These are phyloP conservation scores for Lysandra bellargus DNA, from an alignment of 2,888 invertebrate genomes.

Conservation along the genomic window DNA sequence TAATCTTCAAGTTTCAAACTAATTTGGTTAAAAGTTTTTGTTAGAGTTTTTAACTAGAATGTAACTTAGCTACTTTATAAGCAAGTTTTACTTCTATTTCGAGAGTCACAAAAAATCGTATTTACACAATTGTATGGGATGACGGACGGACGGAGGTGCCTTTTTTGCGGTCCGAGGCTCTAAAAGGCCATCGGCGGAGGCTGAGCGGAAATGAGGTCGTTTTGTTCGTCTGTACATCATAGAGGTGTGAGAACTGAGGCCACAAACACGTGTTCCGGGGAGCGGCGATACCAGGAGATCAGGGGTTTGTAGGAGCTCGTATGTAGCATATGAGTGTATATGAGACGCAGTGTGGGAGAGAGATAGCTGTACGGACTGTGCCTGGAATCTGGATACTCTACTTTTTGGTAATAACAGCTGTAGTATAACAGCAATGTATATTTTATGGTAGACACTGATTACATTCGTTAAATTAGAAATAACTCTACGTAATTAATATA, in stretches of 20 bases:
- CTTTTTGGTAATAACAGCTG: not conserved
- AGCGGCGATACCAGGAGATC: constrained; percentile 1
- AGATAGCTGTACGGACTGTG: not conserved
- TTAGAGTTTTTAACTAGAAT: too few species aligned
- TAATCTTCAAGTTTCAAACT: not conserved
- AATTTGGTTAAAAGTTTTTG: too few species aligned
- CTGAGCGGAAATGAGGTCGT: not conserved
- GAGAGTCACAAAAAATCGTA: not conserved
- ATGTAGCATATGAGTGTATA: not conserved
- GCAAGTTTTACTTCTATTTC: not conserved
- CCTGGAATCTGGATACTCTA: not conserved
- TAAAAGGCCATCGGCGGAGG: constrained; percentile 3
- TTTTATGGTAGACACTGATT: not conserved
- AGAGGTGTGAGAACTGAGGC: constrained; percentile 20
- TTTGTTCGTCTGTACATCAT: not conserved
- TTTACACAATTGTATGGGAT: not conserved
- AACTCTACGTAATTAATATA: not conserved
- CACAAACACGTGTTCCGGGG: constrained; percentile 30
- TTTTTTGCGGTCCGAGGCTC: constrained; percentile 7
- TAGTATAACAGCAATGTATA: not conserved
- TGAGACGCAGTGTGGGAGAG: not conserved
- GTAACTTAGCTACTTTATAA: not conserved
- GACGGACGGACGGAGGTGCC: not conserved
- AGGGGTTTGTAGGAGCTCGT: not conserved
- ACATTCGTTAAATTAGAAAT: not conserved